Conservation (phyloP, 2,113 vertebrate species). For the Coturnix japonica region DNA sequence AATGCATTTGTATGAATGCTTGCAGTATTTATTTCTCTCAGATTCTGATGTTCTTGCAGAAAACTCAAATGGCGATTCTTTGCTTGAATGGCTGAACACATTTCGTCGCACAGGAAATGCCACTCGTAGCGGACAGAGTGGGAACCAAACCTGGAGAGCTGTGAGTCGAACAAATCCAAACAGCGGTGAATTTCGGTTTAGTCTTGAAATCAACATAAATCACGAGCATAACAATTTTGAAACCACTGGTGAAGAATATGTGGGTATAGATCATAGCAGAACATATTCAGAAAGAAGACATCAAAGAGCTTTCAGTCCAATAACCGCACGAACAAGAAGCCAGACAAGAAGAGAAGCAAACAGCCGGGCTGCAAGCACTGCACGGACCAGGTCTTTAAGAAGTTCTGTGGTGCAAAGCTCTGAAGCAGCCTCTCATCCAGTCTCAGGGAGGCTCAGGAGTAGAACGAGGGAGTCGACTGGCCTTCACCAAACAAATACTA, state of each 20-base stretch:
- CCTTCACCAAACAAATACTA: background rate
- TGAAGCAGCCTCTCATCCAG: constrained; percentile 58
- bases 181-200: constrained; percentile 94
- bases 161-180: constrained; percentile 94
- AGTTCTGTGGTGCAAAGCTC: constrained; percentile 65
- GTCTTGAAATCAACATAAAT: constrained; percentile 95
- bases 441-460: constrained; percentile 68
- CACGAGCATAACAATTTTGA: constrained; percentile 85
- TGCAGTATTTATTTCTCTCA: constrained; percentile 69
- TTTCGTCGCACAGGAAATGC: constrained; percentile 92
- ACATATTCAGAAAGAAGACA: constrained; percentile 28
- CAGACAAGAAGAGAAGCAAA: constrained; percentile 57
- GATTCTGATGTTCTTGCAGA: constrained; percentile 83
- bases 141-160: constrained; percentile 95
- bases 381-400: constrained; percentile 71
- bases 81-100: constrained; percentile 92
- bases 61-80: constrained; percentile 85
- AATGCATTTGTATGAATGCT: background rate
- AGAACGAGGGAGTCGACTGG: constrained; percentile 26
- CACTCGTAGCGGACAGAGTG: constrained; percentile 92
- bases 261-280: constrained; percentile 47
- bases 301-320: constrained; percentile 61
- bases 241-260: constrained; percentile 53
- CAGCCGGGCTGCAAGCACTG: background rate
- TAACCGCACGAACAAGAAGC: constrained; percentile 83